Evolutionary conservation across 2,888 invertebrate genomes (phyloP).

Genomic region (Tethea ocularis): DNA sequence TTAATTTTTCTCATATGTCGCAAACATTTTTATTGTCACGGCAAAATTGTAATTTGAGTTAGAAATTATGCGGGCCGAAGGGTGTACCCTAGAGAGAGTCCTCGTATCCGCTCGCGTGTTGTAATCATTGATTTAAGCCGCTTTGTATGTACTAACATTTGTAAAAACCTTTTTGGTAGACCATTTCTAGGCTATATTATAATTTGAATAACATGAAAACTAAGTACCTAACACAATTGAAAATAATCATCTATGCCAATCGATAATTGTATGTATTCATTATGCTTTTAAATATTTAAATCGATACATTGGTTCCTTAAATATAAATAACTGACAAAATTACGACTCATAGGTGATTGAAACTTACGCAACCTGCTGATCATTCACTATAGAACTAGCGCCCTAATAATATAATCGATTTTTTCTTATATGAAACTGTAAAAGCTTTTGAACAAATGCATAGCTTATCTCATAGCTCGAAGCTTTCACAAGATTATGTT

Average conservation of each 20-base stretch:
- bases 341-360: too few relatives aligned
- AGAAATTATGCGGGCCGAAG: constrained; percentile 22
- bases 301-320: too few relatives aligned
- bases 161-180: neutral
- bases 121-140: constrained; percentile 31
- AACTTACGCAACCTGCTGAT: too few relatives aligned
- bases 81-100: neutral
- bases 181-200: neutral
- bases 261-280: too few relatives aligned
- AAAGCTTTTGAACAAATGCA: constrained; percentile 15
- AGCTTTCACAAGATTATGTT: constrained; percentile 23
- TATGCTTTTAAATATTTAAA: too few relatives aligned
- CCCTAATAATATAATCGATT: neutral
- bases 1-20: constrained; percentile 2
- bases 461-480: constrained; percentile 19
- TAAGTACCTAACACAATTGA: too few relatives aligned
- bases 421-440: constrained; percentile 1
- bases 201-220: neutral
- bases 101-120: constrained; percentile 6
- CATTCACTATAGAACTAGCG: neutral
- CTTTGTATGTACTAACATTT: constrained; percentile 12
- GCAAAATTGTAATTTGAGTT: constrained; percentile 21
- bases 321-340: too few relatives aligned
- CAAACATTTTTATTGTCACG: constrained; percentile 21
- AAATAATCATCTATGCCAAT: too few relatives aligned